A percentile compares a stretch with the other conserved stretches of the same genome.
phyloP scores from a whole-genome alignment of 2,888 invertebrate genomes.

The Papilio elwesi region DNA sequence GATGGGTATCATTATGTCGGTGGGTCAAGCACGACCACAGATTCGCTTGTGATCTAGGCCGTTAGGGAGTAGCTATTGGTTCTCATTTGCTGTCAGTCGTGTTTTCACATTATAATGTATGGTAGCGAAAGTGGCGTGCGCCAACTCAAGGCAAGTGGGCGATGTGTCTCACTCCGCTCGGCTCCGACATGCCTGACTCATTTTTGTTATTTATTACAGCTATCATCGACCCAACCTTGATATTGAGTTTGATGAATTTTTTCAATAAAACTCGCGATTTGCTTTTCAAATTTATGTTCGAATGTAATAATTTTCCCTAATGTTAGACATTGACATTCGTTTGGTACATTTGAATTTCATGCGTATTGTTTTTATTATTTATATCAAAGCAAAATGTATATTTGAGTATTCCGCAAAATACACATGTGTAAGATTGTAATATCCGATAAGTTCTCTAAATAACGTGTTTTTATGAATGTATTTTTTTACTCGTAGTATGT shows the following conservation, averaged over 20 bases:
- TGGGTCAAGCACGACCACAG: slow-evolving; percentile 34
- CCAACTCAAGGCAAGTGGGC: slow-evolving; percentile 59
- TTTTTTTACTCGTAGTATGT: too few species aligned
- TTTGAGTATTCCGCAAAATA: too few species aligned
- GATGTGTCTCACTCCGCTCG: slow-evolving; percentile 65
- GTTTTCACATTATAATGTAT: slow-evolving; percentile 42
- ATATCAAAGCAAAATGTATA: background rate
- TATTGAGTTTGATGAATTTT: slow-evolving; percentile 27
- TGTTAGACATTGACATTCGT: slow-evolving; percentile 39
- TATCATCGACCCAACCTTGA: slow-evolving; percentile 29
- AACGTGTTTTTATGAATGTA: too few species aligned
- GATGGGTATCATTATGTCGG: slow-evolving; percentile 32
- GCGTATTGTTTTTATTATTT: background rate
- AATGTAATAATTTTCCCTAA: slow-evolving; percentile 40
- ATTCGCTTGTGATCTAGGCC: slow-evolving; percentile 18
- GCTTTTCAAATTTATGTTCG: slow-evolving; percentile 45
- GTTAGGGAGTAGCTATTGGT: slow-evolving; percentile 23
- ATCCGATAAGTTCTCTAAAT: too few species aligned
- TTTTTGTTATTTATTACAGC: slow-evolving; percentile 33
- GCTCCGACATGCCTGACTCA: slow-evolving; percentile 35
- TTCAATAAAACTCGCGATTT: slow-evolving; percentile 21
- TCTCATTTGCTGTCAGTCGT: slow-evolving; percentile 31
- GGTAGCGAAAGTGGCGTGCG: slow-evolving; percentile 69
- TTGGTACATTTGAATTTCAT: slow-evolving; percentile 14
- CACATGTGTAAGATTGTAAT: too few species aligned